These are phyloP conservation scores for Glaucopsyche alexis DNA, from an alignment of 2,888 invertebrate genomes.

Conservation along the genomic window DNA sequence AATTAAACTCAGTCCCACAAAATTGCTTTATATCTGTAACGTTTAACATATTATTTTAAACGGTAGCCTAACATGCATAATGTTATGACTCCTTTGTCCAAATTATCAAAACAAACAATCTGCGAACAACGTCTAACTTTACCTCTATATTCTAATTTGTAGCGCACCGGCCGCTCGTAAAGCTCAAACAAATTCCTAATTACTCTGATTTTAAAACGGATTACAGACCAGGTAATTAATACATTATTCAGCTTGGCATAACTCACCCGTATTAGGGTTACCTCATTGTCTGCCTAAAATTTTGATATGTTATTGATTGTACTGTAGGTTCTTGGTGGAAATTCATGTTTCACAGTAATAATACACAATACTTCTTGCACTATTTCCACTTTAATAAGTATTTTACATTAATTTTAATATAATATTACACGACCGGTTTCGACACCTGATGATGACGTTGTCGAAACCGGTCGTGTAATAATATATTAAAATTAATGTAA, in stretches of 20 bases:
- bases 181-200: constrained; percentile 10
- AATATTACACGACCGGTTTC: too few species aligned
- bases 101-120: neutral
- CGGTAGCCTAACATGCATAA: neutral
- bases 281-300: neutral
- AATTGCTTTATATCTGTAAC: too few species aligned
- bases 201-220: neutral
- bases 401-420: too few species aligned
- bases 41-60: neutral
- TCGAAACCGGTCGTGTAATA: too few species aligned
- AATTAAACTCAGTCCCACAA: too few species aligned
- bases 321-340: too few species aligned
- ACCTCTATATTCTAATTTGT: constrained; percentile 18
- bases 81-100: neutral
- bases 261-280: neutral
- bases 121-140: constrained; percentile 1
- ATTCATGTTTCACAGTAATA: too few species aligned
- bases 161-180: neutral
- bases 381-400: too few species aligned
- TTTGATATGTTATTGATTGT: too few species aligned
- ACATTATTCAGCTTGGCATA: constrained; percentile 2
- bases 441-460: too few species aligned
- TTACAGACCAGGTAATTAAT: neutral
- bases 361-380: too few species aligned
- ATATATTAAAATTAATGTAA: too few species aligned